Base-by-base conservation (phyloP, 1,140 invertebrate genomes). In the Colletes latitarsis region DNA sequence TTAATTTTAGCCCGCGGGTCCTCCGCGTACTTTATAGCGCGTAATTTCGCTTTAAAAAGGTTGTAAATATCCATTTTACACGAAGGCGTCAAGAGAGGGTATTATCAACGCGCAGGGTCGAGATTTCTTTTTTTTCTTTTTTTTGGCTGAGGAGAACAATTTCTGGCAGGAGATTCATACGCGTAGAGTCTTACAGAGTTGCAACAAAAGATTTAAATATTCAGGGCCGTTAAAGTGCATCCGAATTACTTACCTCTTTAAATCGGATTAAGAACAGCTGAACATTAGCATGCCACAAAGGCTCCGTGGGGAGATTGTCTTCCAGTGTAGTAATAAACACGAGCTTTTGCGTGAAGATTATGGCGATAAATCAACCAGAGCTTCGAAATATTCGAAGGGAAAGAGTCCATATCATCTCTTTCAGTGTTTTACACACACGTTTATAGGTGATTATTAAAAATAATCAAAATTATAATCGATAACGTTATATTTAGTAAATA, bases 201-300 rank as follows among this genome's bases (percentile, higher is more conserved):
- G 21, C 14, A 71, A 70, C 70, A 62, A 77, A 77, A 63, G 57
- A 71, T 77, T 77, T 41, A 62, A 77, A 77, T 62, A 77, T 53
- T 77, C 68, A 19, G 0, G 39, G 6, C 4, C 12, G 21, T 21
- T 62, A 77, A 77, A 70, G n/a, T 69, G 64, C 55, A 60, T 77
- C 41, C 41, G 66, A 77, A 69, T 69, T 77, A 68, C 75, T 53
- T 75, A 75, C 39, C 30, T n/a, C 15, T 8, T 43, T 19, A 66
- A n/a, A 30, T 41, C 9, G 66, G 8, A 68, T 69, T 77, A 69
- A 60, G 41, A 21, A 58, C 53, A n/a, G 15, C 57, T 12, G 49
- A 57, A 43, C 63, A 75, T 75, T 75, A 75, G 49, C 52, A 21
- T 46, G n/a, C 39, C 39, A 14, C 39, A 67, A 66, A 75, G 49